Conservation (phyloP, 2,888 invertebrate species). For the Eueremaeus valkanovi region DNA sequence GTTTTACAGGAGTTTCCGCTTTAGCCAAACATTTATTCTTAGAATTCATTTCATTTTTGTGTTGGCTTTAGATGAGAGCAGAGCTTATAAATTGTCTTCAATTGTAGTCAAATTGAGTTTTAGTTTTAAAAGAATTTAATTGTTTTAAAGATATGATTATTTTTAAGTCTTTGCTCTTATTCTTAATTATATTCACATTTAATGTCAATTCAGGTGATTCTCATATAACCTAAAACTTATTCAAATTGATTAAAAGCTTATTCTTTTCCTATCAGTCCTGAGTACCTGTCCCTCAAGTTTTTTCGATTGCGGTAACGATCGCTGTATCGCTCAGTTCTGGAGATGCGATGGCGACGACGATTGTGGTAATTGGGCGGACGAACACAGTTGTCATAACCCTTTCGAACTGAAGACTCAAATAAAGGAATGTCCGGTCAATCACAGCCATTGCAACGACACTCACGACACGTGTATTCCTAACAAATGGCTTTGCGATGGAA, state of each 20-base stretch:
- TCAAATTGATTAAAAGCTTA: background rate
- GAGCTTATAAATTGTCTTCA: too few species aligned
- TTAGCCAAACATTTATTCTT: background rate
- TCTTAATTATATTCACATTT: too few species aligned
- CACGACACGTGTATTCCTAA: conserved; percentile 17
- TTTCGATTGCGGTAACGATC: conserved; percentile 38
- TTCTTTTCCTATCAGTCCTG: background rate
- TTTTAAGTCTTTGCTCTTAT: background rate
- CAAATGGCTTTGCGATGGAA: conserved; percentile 34
- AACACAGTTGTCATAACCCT: conserved; percentile 42
- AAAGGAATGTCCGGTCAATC: conserved; percentile 25
- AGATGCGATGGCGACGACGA: conserved; percentile 47
- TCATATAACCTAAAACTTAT: background rate
- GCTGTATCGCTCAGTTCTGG: conserved; percentile 45
- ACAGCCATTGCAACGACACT: conserved; percentile 34
- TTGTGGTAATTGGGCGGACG: conserved; percentile 47
- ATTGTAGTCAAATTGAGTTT: too few species aligned
- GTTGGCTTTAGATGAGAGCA: too few species aligned
- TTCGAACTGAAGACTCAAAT: background rate
- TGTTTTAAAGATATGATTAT: too few species aligned
- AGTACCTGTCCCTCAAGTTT: conserved; percentile 24
- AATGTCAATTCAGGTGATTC: background rate
- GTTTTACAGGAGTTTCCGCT: too few species aligned
- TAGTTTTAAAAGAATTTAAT: too few species aligned
- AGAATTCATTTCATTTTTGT: background rate